Evolutionary conservation across 2,113 vertebrate genomes (phyloP).

Genomic region (Proterorhinus semilunaris): DNA sequence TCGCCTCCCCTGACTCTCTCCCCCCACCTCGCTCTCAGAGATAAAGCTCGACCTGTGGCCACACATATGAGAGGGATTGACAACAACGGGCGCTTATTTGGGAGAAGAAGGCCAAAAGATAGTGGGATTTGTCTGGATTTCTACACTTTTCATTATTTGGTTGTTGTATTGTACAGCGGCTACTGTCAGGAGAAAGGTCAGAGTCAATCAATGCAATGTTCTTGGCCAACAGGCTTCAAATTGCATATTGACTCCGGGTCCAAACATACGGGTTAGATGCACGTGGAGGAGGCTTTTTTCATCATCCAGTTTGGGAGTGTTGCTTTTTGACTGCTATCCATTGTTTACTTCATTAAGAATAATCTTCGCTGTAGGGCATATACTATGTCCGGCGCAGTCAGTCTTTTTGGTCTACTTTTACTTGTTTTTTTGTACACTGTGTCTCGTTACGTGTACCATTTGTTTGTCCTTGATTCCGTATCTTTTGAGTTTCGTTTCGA

Average conservation of each 20-base stretch:
- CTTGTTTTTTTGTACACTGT: too few relatives aligned
- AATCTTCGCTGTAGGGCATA: neutral
- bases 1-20: slow-evolving; percentile 41
- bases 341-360: neutral
- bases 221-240: slow-evolving; percentile 60
- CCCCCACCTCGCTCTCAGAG: slow-evolving; percentile 43
- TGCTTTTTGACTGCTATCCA: neutral
- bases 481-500: too few relatives aligned
- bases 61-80: slow-evolving; percentile 66
- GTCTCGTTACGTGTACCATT: too few relatives aligned
- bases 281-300: slow-evolving; percentile 39
- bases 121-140: slow-evolving; percentile 67
- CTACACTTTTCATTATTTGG: slow-evolving; percentile 66
- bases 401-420: too few relatives aligned
- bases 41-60: slow-evolving; percentile 59
- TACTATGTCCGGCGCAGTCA: too few relatives aligned
- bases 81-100: slow-evolving; percentile 62
- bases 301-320: slow-evolving; percentile 13
- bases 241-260: slow-evolving; percentile 70
- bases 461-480: too few relatives aligned
- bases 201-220: slow-evolving; percentile 68
- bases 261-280: slow-evolving; percentile 51
- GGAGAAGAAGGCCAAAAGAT: slow-evolving; percentile 59
- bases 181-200: slow-evolving; percentile 70
- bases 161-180: slow-evolving; percentile 57